Evolutionary conservation across 2,797 vertebrate species (phyloP).

Genomic region (Urocyon cinereoargenteus): DNA sequence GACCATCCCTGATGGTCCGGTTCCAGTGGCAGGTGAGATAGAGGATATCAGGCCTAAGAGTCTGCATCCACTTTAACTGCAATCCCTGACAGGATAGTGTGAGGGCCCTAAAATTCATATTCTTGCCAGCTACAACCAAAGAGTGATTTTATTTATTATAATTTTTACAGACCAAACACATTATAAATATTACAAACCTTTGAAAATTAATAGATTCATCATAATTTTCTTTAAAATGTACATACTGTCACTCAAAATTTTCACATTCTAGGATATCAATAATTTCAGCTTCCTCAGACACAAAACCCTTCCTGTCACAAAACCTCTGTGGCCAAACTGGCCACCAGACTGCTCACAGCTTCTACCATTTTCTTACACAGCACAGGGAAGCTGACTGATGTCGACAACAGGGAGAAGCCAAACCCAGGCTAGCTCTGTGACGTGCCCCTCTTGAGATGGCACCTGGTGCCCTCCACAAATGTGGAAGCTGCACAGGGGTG

Average conservation of each 20-base stretch:
- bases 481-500: neutral
- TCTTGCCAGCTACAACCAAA: conserved; percentile 60
- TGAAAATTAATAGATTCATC: conserved; percentile 82
- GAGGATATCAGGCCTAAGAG: neutral
- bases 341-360: neutral
- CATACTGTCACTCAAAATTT: conserved; percentile 64
- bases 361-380: conserved; percentile 44
- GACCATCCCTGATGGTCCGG: neutral
- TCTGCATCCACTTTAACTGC: neutral
- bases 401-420: neutral
- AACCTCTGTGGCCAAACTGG: conserved; percentile 65
- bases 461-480: neutral
- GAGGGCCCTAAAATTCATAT: neutral
- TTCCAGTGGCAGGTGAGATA: neutral
- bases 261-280: conserved; percentile 82
- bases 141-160: conserved; percentile 83
- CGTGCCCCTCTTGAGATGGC: neutral
- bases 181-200: conserved; percentile 86
- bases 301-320: conserved; percentile 45
- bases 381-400: neutral
- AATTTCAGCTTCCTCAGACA: conserved; percentile 62
- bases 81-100: neutral
- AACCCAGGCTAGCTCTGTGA: neutral
- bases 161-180: conserved; percentile 80
- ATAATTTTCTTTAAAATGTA: conserved; percentile 78